phyloP scores from a whole-genome alignment of 2,888 invertebrate species.

The Caenorhabditis becei region DNA sequence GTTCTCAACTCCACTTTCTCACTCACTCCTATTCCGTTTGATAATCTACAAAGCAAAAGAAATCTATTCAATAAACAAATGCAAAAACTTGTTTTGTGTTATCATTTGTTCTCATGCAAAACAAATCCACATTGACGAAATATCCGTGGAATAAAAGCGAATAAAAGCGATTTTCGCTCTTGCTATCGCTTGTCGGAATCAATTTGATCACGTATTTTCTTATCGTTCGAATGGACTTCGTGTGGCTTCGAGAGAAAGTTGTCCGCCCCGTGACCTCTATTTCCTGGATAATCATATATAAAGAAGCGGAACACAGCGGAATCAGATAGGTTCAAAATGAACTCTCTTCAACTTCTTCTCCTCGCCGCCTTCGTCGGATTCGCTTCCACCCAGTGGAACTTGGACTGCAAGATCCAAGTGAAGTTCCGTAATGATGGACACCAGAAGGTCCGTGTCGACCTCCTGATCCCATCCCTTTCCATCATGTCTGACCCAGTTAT shows the following conservation, averaged over 20 bases:
- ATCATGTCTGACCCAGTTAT: conserved; percentile 64
- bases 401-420: conserved; percentile 61
- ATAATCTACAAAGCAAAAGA: background rate
- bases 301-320: conserved; percentile 6
- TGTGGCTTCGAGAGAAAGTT: conserved; percentile 47
- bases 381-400: conserved; percentile 46
- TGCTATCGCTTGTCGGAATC: conserved; percentile 19
- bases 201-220: conserved; percentile 47
- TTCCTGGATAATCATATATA: conserved; percentile 42
- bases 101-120: background rate
- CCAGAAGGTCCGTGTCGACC: conserved; percentile 57
- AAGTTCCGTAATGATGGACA: conserved; percentile 61
- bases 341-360: conserved; percentile 44
- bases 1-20: conserved; percentile 22
- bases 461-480: conserved; percentile 56
- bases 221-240: conserved; percentile 57
- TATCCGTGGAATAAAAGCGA: conserved; percentile 28
- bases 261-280: conserved; percentile 60
- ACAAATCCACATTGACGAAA: background rate
- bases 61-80: background rate
- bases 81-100: background rate
- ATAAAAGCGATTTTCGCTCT: conserved; percentile 23
- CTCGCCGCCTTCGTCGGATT: conserved; percentile 46
- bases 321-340: conserved; percentile 44
- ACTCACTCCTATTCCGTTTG: background rate